Evolutionary conservation across 2,888 invertebrate species (phyloP).

Genomic region (Hypomecis punctinalis): DNA sequence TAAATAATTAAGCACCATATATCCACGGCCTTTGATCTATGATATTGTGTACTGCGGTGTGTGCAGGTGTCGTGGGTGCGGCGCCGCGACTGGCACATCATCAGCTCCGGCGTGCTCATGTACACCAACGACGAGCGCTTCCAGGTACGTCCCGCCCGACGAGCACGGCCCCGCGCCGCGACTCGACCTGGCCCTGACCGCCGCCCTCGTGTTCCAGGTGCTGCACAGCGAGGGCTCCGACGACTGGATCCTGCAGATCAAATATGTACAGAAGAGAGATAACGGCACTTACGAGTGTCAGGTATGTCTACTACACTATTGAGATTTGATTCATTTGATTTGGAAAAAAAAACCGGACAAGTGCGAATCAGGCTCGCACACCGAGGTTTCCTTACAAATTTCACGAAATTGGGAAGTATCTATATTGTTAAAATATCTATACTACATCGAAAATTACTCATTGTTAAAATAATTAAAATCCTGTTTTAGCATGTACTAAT

Average conservation of each 20-base stretch:
- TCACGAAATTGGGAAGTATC: too few species aligned
- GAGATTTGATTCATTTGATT: not conserved
- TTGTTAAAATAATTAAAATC: too few species aligned
- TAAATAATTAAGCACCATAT: too few species aligned
- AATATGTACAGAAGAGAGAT: constrained; percentile 95
- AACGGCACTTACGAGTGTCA: constrained; percentile 97
- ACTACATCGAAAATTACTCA: too few species aligned
- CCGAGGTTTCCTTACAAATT: too few species aligned
- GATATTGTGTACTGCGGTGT: not conserved
- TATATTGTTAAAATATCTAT: too few species aligned
- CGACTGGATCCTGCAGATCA: constrained; percentile 96
- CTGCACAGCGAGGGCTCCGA: constrained; percentile 94
- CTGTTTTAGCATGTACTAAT: too few species aligned
- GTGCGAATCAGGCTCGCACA: too few species aligned
- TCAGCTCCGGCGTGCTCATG: constrained; percentile 95
- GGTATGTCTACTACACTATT: constrained; percentile 74
- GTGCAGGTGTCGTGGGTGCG: constrained; percentile 96
- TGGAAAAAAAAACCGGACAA: too few species aligned
- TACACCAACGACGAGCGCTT: constrained; percentile 96
- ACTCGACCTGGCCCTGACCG: too few species aligned
- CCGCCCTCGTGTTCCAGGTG: constrained; percentile 66
- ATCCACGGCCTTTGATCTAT: too few species aligned
- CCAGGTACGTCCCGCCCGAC: constrained; percentile 65
- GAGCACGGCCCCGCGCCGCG: not conserved
- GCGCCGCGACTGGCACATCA: constrained; percentile 96